Evolutionary conservation across 2,113 vertebrate species (phyloP), one percentile per base, ranked within the genome.

Genomic region (Hydrolagus affinis): DNA sequence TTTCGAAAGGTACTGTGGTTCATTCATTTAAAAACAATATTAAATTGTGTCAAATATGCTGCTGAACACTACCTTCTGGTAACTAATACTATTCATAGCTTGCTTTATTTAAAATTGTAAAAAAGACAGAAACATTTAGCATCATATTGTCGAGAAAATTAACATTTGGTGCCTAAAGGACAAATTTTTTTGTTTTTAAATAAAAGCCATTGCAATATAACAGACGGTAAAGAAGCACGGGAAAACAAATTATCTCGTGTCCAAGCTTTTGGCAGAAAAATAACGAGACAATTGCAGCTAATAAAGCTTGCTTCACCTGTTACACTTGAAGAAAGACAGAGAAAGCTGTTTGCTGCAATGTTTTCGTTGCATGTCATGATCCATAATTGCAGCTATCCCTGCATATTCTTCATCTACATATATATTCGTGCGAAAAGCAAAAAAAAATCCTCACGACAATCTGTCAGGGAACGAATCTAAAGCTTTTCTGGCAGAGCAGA

Each of bases 401-500:
- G 0, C 28, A 85, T 86, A 70, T 23, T 90, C 70, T 28, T 85
- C 0, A 0, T 57, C 73, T 68, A 78, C 73, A 88, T 74, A 86
- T 6, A 86, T 85, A 89, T 88, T 88, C 88, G 87, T 74, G 85
- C 64, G 86, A 88, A 85, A 90, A 88, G 68, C 86, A 90, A 85
- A 88, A 88, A 86, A 66, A 62, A 64, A 56, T 30, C 9, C 1
- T 66, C 87, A 70, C 87, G 89, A 86, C 87, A 89, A 86, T n/a
- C 25, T 90, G 88, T 89, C 88, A 89, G 86, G 73, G 56, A 86
- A 89, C 88, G 28, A 89, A 88, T 87, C 78, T 71, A 86, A 77
- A 28, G 86, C 83, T 83, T 83, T 88, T 32, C 0, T 17, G 77
- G 86, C 88, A 77, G 73, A 88, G 0, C 0, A 57, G 72, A 88